A percentile compares a stretch with the other conserved stretches of the same genome.
These are phyloP conservation scores for Pollicipes pollicipes DNA, from an alignment of 1,140 invertebrate genomes.

Conservation along the genomic window DNA sequence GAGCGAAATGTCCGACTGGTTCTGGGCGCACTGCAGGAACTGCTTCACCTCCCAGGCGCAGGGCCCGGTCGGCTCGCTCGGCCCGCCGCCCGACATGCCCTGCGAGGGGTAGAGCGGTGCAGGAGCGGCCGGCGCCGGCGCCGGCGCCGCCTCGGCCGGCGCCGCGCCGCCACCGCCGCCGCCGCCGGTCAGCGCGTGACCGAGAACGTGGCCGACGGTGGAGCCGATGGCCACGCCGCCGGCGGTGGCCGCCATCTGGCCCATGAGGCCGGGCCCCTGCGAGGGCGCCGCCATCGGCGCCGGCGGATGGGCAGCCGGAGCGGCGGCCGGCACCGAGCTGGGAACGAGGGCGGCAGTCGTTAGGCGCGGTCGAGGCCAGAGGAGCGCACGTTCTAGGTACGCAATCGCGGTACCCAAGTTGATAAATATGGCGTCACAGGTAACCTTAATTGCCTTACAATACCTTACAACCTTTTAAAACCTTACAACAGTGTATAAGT, in stretches of 20 bases:
- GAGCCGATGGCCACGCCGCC: constrained; percentile 27
- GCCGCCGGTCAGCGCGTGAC: constrained; percentile 61
- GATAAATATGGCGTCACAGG: no score
- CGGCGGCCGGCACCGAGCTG: constrained; percentile 6
- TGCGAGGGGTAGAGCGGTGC: constrained; percentile 24
- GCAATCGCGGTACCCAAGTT: no score
- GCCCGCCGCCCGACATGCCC: constrained; percentile 25
- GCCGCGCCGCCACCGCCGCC: constrained; percentile 41
- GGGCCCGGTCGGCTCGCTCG: constrained; percentile 38
- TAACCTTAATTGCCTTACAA: no score
- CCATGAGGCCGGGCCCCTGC: constrained; percentile 23
- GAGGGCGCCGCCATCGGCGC: constrained; percentile 17
- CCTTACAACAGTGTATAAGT: no score
- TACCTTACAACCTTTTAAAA: no score
- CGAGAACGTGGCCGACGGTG: constrained; percentile 53
- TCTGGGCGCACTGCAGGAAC: constrained; percentile 70
- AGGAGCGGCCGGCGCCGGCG: constrained; percentile 23
- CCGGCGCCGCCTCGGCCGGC: constrained; percentile 24
- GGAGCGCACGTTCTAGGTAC: no score
- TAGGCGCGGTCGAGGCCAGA: no score
- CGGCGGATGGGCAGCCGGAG: constrained; percentile 10
- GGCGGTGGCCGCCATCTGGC: constrained; percentile 25
- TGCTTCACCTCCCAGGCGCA: constrained; percentile 79
- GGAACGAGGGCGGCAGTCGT: background rate
- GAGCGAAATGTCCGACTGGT: constrained; percentile 59